Conservation (phyloP, 2,113 vertebrate genomes). For the Lipophrys pholis region DNA sequence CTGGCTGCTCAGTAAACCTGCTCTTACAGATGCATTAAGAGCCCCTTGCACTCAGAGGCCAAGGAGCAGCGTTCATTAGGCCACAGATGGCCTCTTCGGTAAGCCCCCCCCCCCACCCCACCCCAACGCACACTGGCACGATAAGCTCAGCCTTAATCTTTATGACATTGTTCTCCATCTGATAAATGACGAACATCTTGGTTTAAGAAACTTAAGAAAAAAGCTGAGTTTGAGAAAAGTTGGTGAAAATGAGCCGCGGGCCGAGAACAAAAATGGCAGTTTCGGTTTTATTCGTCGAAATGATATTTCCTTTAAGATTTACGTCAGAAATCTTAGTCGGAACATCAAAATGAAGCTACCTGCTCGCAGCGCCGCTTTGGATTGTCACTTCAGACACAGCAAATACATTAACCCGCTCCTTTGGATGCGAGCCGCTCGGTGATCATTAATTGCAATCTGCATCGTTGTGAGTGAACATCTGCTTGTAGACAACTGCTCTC, state of each 20-base stretch:
- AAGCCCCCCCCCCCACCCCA: constrained; percentile 60
- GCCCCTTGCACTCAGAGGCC: constrained; percentile 74
- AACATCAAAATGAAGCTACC: not conserved
- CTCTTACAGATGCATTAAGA: constrained; percentile 82
- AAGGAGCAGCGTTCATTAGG: constrained; percentile 79
- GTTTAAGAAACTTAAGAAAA: constrained; percentile 40
- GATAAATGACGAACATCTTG: constrained; percentile 47
- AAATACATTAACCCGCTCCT: constrained; percentile 45
- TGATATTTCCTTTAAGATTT: no score
- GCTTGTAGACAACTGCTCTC: constrained; percentile 87
- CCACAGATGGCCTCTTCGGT: constrained; percentile 81
- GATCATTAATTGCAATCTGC: constrained; percentile 77
- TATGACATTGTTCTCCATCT: constrained; percentile 65
- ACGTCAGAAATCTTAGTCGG: no score
- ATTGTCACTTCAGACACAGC: constrained; percentile 5
- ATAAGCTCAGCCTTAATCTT: constrained; percentile 76
- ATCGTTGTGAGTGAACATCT: constrained; percentile 86
- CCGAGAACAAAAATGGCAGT: no score
- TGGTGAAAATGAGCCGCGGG: no score
- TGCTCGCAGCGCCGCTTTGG: not conserved
- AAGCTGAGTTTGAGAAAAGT: no score
- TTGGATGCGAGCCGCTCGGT: constrained; percentile 48
- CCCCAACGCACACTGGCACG: constrained; percentile 60
- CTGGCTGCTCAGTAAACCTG: constrained; percentile 80
- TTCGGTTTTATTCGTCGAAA: no score